Base-by-base conservation (phyloP, 1,140 invertebrate genomes). In the Papilio aristodemus region DNA sequence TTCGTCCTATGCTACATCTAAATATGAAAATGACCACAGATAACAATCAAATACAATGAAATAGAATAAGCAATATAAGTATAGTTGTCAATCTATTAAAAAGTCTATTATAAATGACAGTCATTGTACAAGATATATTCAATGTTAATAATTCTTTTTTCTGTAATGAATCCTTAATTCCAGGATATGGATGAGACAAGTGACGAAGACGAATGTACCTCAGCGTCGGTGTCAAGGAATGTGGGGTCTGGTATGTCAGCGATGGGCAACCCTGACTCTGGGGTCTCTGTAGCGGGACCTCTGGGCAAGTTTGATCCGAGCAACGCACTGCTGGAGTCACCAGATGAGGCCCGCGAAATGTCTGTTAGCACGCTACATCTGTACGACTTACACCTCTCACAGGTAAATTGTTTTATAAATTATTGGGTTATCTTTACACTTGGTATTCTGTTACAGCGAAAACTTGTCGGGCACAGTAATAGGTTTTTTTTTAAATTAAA, bases 281-380 rank as follows among this genome's bases (percentile, higher is more conserved):
- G 78, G 22, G 76, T 74, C 0, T 58, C 81, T 0, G 81, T 79
- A 0, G 67, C 80, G 0, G 74, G 77, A 22, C 43, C 58, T 19
- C 68, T 39, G 41, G 46, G 1, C 60, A 59, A 11, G 46, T 62
- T 17, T 39, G 36, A 37, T 3, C 36, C 14, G 5, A 62, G 13
- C 6, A 6, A 66, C 38, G 71, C 50, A 19, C 50, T 62, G 19
- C 67, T 71, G 4, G 46, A 22, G 1, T 27, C 63, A 11, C 71
- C 68, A 0, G 80, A 85, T 43, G 85, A 89, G 64, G 73, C 74
- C 0, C 75, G 85, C 0, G 91, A 91, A 67, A 89, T 92, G 86
- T 91, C 89, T 4, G 85, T 89, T 71, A 92, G 90, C 78, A 85
- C 91, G 8, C 79, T 92, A n/a, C 90, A 92, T 71, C 72, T 92